Evolutionary conservation across 2,797 vertebrate genomes (phyloP).

Genomic region (Oreonectes daqikongensis): DNA sequence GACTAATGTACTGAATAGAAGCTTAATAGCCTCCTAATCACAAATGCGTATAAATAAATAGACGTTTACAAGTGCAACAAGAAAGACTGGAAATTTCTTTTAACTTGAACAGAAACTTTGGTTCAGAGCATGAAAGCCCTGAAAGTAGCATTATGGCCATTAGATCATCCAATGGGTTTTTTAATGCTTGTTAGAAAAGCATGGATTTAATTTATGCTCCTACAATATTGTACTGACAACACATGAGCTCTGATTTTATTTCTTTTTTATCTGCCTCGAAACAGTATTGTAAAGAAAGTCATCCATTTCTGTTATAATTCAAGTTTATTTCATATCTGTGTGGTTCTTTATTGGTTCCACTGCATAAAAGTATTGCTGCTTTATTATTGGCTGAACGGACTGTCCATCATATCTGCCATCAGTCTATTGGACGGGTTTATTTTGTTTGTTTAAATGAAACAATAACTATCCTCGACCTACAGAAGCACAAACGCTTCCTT

Average conservation of each 20-base stretch:
- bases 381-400: conserved; percentile 62
- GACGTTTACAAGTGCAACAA: conserved; percentile 56
- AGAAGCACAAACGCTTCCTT: conserved; percentile 44
- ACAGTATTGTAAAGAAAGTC: conserved; percentile 81
- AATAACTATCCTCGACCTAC: conserved; percentile 31
- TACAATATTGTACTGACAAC: conserved; percentile 62
- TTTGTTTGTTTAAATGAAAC: background rate
- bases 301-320: conserved; percentile 49
- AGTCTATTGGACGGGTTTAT: conserved; percentile 21
- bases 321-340: conserved; percentile 63
- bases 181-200: conserved; percentile 50
- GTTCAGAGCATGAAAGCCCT: background rate
- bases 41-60: conserved; percentile 84
- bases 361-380: conserved; percentile 66
- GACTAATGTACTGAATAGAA: conserved; percentile 20
- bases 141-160: conserved; percentile 25
- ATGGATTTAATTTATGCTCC: conserved; percentile 64
- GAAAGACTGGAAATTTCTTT: conserved; percentile 75
- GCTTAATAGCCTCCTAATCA: conserved; percentile 72
- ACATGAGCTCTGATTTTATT: conserved; percentile 45
- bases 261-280: conserved; percentile 60
- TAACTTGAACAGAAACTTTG: background rate
- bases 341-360: conserved; percentile 63
- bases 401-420: conserved; percentile 48
- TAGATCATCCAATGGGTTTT: conserved; percentile 4